Evolutionary conservation across 2,888 invertebrate genomes (phyloP), one percentile per base, ranked within the genome.

Genomic region (Eupithecia vulgata): DNA sequence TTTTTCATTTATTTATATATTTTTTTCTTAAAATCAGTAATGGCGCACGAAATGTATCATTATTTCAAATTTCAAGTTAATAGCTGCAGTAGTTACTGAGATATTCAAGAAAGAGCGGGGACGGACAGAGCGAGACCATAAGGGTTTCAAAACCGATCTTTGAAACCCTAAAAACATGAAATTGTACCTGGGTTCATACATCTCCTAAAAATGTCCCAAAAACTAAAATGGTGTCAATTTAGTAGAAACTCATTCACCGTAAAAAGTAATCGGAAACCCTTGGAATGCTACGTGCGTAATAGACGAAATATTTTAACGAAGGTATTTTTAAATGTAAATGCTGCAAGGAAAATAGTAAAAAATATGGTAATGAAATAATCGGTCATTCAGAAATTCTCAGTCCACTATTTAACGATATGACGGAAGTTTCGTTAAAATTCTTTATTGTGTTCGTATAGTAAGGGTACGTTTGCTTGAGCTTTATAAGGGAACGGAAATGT

Each of bases 361-460:
- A 34, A 68, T 59, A 61, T 37, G 21, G 5, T 70, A 73, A 84
- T 81, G 78, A 42, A 42, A 40, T 65, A 37, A 37, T 64, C 62
- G 62, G 35, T 37, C 62, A 64, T 35, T 62, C 35, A 37, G n/a
- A 62, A 37, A 35, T 62, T 35, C 62, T 17, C 8, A n/a, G 57
- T 57, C 25, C 57, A 5, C 40, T 37, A 76, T 61, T 61, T 61
- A 17, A 34, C 34, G 17, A 34, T 15, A 75, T 68, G 84, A 83
- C 89, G 91, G 92, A 93, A 90, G 87, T 90, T 82, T 89, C 90
- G 90, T 92, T 92, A 90, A 91, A 89, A 93, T 92, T 87, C 91
- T 81, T 76, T 45, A 21, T 57, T 67, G 70, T 35, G 78, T 57
- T 25, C 64, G 45, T 35, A 37, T 35, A 37, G 15, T 61, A 61